Conservation (phyloP, 2,888 invertebrate genomes). For the Sesia apiformis region DNA sequence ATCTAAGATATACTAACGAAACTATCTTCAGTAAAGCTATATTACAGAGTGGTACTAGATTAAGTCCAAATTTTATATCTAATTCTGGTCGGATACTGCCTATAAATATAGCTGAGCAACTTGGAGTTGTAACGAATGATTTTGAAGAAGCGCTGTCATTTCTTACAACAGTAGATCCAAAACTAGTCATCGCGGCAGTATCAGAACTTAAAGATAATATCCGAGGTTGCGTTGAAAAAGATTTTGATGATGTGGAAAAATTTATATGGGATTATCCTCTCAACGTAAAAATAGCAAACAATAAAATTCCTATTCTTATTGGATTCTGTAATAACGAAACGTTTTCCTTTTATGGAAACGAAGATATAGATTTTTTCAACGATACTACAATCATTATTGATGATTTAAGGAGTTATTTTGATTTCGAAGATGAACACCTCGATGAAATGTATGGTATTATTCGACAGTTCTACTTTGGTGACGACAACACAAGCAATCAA, state of each 20-base stretch:
- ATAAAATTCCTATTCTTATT: slow-evolving; percentile 9
- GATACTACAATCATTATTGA: slow-evolving; percentile 7
- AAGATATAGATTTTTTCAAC: neutral
- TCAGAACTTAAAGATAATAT: neutral
- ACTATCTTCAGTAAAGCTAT: slow-evolving; percentile 22
- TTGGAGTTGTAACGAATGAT: slow-evolving; percentile 21
- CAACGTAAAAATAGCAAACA: slow-evolving; percentile 1
- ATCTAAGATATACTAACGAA: slow-evolving; percentile 18
- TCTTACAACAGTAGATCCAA: slow-evolving; percentile 10
- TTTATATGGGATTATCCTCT: slow-evolving; percentile 10
- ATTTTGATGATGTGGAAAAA: slow-evolving; percentile 9
- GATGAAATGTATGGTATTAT: slow-evolving; percentile 12
- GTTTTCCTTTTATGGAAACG: neutral
- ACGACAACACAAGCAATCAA: slow-evolving; percentile 17
- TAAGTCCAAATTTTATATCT: slow-evolving; percentile 4
- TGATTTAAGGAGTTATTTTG: slow-evolving; percentile 11
- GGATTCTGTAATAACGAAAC: slow-evolving; percentile 7
- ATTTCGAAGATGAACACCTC: slow-evolving; percentile 14
- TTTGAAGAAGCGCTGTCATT: slow-evolving; percentile 20
- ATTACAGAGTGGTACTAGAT: slow-evolving; percentile 21
- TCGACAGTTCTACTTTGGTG: slow-evolving; percentile 36
- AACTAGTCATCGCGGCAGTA: slow-evolving; percentile 1
- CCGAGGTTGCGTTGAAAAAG: slow-evolving; percentile 13
- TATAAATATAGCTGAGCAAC: slow-evolving; percentile 18
- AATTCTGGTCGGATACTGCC: slow-evolving; percentile 15